Base-by-base conservation (phyloP, 2,113 vertebrate genomes). In the Probosciger aterrimus region DNA sequence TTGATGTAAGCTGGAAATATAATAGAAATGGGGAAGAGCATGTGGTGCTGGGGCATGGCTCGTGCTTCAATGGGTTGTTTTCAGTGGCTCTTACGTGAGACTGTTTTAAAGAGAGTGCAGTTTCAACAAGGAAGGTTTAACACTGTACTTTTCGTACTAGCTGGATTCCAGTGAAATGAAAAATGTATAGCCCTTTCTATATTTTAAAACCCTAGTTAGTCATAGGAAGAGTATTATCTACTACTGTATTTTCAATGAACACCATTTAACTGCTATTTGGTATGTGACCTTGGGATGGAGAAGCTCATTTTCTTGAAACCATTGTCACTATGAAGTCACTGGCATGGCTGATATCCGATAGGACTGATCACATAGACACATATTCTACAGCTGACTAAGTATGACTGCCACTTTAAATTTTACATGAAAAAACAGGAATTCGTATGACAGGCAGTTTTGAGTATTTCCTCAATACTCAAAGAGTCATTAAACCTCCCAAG, bases 361-460 rank as follows among this genome's bases (percentile, higher is more conserved):
- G 57, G 55, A 37, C 41, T n/a, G 35, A 35, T 31, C n/a, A 27
- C 24, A 0, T 8, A 12, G 23, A 9, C 6, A 3, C 1, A 0
- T 75, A 31, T 41, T 82, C 53, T 44, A 4, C 7, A 44, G 20
- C 22, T 86, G 53, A 18, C 6, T 64, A 50, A 47, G 16, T 62
- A 31, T 22, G 52, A 39, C 11, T 65, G 70, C 30, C 19, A 13
- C 23, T 50, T 57, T 2, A 39, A 55, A 35, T 37, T 47, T 49
- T 50, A 20, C 12, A 35, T 20, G 24, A 46, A 79, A 85, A 87
- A 69, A 16, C 2, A 60, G 11, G 19, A 74, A 25, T 60, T 59
- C 11, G 2, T 14, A 0, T 33, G 46, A 28, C 41, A 55, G 65
- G 22, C 41, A 10, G 20, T 24, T 64, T 62, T 50, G 47, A 50